Evolutionary conservation across 2,113 vertebrate species (phyloP).

Genomic region (Balaeniceps rex): DNA sequence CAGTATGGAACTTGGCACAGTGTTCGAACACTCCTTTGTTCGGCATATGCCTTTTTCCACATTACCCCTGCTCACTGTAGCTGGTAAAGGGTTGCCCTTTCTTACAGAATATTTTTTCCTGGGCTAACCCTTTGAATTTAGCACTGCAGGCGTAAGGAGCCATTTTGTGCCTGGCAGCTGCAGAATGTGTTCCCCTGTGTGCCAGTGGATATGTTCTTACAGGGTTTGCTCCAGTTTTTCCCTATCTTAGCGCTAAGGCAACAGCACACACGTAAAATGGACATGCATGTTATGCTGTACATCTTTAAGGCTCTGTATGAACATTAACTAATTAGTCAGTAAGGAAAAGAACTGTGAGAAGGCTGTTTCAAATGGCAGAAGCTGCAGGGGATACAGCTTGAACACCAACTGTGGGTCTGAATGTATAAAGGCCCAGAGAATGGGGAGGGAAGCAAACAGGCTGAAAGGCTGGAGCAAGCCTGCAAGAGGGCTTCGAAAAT

Average conservation of each 20-base stretch:
- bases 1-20: not conserved
- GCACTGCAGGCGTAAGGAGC: rapidly evolving
- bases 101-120: not conserved
- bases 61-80: not conserved
- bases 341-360: not conserved
- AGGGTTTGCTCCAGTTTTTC: not conserved
- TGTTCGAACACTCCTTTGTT: not conserved
- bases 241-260: not conserved
- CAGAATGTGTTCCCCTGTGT: not conserved
- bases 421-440: not conserved
- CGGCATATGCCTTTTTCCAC: not conserved
- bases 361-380: not conserved
- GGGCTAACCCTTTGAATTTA: not conserved
- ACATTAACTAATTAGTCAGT: not conserved
- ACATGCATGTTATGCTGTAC: not conserved
- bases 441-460: not conserved
- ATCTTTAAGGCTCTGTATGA: not conserved
- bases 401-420: not conserved
- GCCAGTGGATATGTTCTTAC: not conserved
- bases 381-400: not conserved
- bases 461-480: not conserved
- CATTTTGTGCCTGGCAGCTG: not conserved
- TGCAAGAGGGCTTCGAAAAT: not conserved
- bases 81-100: not conserved
- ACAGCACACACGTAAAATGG: rapidly evolving